A percentile compares a stretch with the other conserved stretches of the same genome.
These are phyloP conservation scores for Scaptomyza cyrtandrae DNA, from an alignment of 2,888 invertebrate species.

Conservation along the genomic window DNA sequence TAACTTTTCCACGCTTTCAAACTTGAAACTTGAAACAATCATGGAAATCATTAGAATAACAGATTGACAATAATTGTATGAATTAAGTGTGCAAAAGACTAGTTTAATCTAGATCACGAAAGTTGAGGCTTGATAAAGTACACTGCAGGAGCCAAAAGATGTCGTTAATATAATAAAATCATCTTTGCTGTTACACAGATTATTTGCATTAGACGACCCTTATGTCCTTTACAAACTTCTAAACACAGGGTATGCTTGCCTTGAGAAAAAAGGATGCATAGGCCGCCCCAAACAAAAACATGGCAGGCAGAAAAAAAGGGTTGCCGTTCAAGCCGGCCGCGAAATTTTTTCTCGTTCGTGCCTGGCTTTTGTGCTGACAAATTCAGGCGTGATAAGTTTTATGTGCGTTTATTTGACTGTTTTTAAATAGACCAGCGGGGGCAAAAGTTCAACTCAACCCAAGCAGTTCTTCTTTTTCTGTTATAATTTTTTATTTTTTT, in stretches of 20 bases:
- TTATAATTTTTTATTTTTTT: conserved; percentile 1
- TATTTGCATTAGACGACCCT: neutral
- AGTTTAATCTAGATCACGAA: too few relatives aligned
- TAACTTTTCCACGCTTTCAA: too few relatives aligned
- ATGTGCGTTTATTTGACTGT: conserved; percentile 80
- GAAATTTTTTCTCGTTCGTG: conserved; percentile 40
- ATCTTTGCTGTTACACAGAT: neutral
- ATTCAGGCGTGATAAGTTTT: conserved; percentile 82
- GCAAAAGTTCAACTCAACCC: conserved; percentile 30
- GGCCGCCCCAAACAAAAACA: conserved; percentile 14
- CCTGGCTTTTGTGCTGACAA: conserved; percentile 81
- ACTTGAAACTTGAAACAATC: too few relatives aligned
- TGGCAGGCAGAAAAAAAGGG: conserved; percentile 68
- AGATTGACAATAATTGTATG: too few relatives aligned
- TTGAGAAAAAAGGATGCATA: conserved; percentile 28
- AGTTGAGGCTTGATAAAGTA: too few relatives aligned
- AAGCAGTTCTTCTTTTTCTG: conserved; percentile 2
- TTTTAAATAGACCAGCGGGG: conserved; percentile 73
- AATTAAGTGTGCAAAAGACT: too few relatives aligned
- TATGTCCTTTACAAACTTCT: too few relatives aligned
- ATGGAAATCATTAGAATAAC: too few relatives aligned
- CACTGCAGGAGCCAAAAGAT: too few relatives aligned
- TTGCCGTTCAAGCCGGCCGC: conserved; percentile 46
- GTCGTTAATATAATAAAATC: too few relatives aligned
- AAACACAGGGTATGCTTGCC: conserved; percentile 35